Percentiles rank a stretch among this genome's conserved stretches.
phyloP scores from a whole-genome alignment of 2,113 vertebrate genomes.

The Apteryx mantelli region DNA sequence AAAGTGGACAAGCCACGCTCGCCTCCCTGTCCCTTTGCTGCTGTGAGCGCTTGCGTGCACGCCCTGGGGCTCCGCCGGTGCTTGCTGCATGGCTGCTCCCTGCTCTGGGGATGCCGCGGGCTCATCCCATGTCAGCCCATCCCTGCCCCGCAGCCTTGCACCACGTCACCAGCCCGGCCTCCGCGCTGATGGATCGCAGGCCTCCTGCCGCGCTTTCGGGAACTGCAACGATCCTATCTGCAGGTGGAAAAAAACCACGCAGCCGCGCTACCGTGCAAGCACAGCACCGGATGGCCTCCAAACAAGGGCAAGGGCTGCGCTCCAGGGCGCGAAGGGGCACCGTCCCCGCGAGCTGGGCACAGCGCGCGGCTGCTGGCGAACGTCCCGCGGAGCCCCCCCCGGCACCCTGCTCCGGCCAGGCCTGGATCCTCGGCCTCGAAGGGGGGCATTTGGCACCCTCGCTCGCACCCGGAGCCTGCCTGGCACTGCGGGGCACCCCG shows the following conservation, averaged over 20 bases:
- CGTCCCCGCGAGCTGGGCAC: too few species aligned
- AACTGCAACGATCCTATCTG: background rate
- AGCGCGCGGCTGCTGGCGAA: too few species aligned
- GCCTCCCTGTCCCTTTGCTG: background rate
- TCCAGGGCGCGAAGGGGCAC: too few species aligned
- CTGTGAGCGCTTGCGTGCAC: background rate
- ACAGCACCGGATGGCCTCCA: background rate
- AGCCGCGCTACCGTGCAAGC: background rate
- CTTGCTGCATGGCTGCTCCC: too few species aligned
- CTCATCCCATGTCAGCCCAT: background rate
- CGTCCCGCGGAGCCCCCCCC: too few species aligned
- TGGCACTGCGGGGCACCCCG: too few species aligned
- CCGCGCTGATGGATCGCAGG: background rate
- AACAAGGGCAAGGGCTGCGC: too few species aligned
- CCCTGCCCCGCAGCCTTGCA: background rate
- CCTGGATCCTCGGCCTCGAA: too few species aligned
- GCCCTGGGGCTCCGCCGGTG: background rate
- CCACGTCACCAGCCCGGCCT: background rate
- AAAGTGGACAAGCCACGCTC: constrained; percentile 59
- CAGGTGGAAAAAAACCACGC: background rate
- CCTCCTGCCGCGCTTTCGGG: background rate
- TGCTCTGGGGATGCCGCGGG: too few species aligned
- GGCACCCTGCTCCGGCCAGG: too few species aligned
- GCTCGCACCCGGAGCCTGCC: too few species aligned
- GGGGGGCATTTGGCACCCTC: too few species aligned